Evolutionary conservation across 2,113 vertebrate genomes (phyloP).

Genomic region (Nipponia nippon): DNA sequence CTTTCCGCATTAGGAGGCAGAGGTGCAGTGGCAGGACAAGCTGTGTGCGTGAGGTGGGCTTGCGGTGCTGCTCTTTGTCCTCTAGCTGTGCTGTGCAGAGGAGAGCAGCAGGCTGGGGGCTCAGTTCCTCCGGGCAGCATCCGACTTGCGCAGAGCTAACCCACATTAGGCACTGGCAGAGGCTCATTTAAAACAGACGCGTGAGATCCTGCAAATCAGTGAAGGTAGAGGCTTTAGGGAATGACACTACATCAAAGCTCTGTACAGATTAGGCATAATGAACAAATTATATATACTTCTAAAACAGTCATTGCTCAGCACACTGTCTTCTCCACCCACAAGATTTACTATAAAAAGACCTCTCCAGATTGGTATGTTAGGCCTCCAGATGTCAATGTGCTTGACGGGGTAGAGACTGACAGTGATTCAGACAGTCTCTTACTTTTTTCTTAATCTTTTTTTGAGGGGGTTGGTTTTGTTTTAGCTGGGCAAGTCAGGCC

Average conservation of each 20-base stretch:
- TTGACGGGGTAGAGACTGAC: conserved; percentile 59
- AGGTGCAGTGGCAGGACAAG: neutral
- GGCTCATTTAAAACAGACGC: neutral
- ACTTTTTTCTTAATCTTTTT: neutral
- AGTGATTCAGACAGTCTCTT: conserved; percentile 40
- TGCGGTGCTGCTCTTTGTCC: neutral
- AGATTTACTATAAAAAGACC: conserved; percentile 75
- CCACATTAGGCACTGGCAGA: neutral
- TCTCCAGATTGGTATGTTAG: conserved; percentile 75
- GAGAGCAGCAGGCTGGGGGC: neutral
- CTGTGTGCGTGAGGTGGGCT: neutral
- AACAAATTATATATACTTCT: conserved; percentile 70
- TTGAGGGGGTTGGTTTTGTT: conserved; percentile 33
- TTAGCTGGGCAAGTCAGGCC: conserved; percentile 13
- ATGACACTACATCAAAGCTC: conserved; percentile 51
- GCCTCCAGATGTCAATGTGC: conserved; percentile 72
- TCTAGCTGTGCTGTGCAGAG: neutral
- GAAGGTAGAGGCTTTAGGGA: conserved; percentile 6
- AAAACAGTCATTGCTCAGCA: conserved; percentile 69
- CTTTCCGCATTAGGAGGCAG: neutral
- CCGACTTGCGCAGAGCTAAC: neutral
- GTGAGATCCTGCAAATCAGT: neutral
- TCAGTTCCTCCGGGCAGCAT: neutral
- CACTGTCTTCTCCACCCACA: conserved; percentile 72
- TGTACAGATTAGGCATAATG: conserved; percentile 62